Evolutionary conservation across 1,140 invertebrate species (phyloP).

Genomic region (Anadara kagoshimensis): DNA sequence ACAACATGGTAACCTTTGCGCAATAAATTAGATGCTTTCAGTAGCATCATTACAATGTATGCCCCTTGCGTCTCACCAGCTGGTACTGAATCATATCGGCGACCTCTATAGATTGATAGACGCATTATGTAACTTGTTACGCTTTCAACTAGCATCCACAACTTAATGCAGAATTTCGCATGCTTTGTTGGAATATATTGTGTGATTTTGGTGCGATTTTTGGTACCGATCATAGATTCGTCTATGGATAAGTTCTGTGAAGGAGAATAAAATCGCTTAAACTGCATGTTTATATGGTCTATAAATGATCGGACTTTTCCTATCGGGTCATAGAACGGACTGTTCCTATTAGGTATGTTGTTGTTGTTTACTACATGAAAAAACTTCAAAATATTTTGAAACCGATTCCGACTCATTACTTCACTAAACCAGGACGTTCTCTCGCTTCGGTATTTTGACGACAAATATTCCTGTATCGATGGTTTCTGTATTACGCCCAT

Average conservation of each 20-base stretch:
- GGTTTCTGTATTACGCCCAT: too few species aligned
- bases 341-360: too few species aligned
- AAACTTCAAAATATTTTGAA: too few species aligned
- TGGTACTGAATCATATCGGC: background rate
- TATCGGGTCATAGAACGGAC: too few species aligned
- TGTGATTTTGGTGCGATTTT: conserved; percentile 2
- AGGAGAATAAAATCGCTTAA: conserved; percentile 10
- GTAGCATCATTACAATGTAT: background rate
- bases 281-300: too few species aligned
- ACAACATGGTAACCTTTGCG: conserved; percentile 8
- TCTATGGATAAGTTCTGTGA: conserved; percentile 1
- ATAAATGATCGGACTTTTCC: too few species aligned
- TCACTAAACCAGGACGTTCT: too few species aligned
- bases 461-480: too few species aligned
- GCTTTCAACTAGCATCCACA: conserved; percentile 9
- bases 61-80: background rate
- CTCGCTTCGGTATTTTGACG: too few species aligned
- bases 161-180: conserved; percentile 16
- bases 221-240: conserved; percentile 16
- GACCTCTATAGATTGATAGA: conserved; percentile 4
- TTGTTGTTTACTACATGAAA: too few species aligned
- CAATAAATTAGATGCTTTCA: background rate
- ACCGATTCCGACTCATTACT: too few species aligned
- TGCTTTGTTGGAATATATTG: conserved; percentile 24
- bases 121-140: conserved; percentile 7